Conservation (phyloP, 1,140 invertebrate species). For the Arion vulgaris region DNA sequence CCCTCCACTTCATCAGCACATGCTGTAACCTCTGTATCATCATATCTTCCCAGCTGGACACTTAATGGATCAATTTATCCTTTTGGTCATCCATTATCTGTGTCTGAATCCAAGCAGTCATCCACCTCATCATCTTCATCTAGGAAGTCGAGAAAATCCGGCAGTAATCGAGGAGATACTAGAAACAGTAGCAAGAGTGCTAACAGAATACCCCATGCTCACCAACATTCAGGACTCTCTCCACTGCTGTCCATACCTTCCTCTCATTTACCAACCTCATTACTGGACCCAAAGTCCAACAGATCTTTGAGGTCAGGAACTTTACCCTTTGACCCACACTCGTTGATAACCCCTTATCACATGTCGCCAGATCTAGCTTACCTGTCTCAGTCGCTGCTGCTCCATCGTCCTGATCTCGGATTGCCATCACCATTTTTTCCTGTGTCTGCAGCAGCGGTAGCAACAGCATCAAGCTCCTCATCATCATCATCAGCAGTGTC, state of each 20-base stretch:
- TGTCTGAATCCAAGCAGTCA: not conserved
- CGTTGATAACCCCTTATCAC: constrained; percentile 33
- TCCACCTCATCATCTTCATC: not conserved
- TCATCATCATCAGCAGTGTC: constrained; percentile 25
- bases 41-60: constrained; percentile 26
- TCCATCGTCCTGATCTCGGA: constrained; percentile 30
- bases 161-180: not conserved
- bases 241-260: constrained; percentile 23
- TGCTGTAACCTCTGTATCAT: not conserved
- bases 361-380: constrained; percentile 35
- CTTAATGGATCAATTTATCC: constrained; percentile 20
- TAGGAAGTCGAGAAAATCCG: constrained; percentile 7
- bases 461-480: not conserved
- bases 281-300: too few species aligned
- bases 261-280: not conserved
- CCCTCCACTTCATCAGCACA: constrained; percentile 5
- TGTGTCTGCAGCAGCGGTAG: constrained; percentile 26
- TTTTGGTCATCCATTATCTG: not conserved
- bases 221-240: not conserved
- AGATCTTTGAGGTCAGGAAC: not conserved
- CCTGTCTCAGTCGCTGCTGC: constrained; percentile 35
- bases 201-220: constrained; percentile 2
- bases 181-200: not conserved
- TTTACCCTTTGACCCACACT: constrained; percentile 23
- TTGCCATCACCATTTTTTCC: constrained; percentile 33